Conservation (phyloP, 2,113 vertebrate genomes). For the Struthidea cinerea region DNA sequence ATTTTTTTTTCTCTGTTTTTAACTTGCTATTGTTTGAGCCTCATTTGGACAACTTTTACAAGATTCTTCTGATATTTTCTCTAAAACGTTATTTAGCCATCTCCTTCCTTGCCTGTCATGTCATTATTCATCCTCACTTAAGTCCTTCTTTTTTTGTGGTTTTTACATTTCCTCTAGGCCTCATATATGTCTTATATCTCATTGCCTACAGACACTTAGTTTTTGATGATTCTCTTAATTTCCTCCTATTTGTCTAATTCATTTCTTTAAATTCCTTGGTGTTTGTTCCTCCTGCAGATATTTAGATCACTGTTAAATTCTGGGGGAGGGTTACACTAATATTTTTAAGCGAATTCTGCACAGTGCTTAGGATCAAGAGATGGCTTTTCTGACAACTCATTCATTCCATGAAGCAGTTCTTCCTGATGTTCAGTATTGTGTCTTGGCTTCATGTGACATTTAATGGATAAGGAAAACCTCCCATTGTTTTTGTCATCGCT, state of each 20-base stretch:
- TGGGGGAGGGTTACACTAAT: neutral
- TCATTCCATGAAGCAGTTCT: neutral
- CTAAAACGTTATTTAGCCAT: neutral
- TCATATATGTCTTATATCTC: neutral
- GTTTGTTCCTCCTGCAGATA: neutral
- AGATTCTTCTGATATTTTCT: neutral
- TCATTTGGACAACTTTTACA: neutral
- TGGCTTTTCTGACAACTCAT: neutral
- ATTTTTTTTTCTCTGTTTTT: neutral
- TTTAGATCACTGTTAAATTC: neutral
- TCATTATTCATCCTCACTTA: neutral
- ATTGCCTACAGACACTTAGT: neutral
- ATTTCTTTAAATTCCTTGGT: neutral
- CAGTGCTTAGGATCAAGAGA: neutral
- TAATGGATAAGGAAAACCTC: neutral
- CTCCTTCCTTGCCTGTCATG: neutral
- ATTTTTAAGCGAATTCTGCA: neutral
- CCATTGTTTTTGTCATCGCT: neutral
- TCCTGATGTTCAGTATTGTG: neutral
- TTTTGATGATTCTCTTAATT: neutral
- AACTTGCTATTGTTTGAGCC: conserved; percentile 4
- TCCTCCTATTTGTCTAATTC: neutral
- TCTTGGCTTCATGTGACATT: neutral
- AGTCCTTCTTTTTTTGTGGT: neutral
- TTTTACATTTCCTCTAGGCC: neutral